Evolutionary conservation across 2,797 vertebrate species (phyloP).

Genomic region (Pteronotus mesoamericanus): DNA sequence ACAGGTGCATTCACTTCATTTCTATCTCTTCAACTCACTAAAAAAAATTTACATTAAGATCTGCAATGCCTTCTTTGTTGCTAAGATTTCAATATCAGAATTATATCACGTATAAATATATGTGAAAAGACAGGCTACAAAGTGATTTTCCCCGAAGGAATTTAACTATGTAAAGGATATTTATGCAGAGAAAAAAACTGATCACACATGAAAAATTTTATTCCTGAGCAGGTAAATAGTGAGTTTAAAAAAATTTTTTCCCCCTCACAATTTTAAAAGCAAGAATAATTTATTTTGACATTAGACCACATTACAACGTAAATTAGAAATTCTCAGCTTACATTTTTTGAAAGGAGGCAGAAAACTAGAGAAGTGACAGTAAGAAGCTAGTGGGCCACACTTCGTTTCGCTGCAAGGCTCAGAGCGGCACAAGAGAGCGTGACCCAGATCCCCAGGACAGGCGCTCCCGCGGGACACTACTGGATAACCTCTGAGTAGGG

Average conservation of each 20-base stretch:
- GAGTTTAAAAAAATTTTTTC: neutral
- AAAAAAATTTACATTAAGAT: neutral
- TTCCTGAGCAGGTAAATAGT: neutral
- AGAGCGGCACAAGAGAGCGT: neutral
- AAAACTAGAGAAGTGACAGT: neutral
- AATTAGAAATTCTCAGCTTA: neutral
- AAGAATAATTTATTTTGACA: neutral
- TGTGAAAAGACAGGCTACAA: neutral
- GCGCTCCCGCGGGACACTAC: neutral
- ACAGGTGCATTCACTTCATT: neutral
- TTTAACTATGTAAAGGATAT: neutral
- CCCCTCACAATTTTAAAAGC: neutral
- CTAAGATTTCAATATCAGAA: neutral
- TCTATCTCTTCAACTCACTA: neutral
- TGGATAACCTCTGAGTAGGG: neutral
- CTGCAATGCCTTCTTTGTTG: neutral
- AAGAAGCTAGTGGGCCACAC: neutral
- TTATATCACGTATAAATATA: neutral
- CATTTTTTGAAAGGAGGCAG: constrained; percentile 8
- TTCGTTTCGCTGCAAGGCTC: neutral
- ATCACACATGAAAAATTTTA: neutral
- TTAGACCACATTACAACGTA: neutral
- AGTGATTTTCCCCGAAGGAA: neutral
- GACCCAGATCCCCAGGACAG: neutral
- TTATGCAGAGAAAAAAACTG: neutral